Evolutionary conservation across 1,140 invertebrate genomes (phyloP).

Genomic region (Matsumurasca onukii): DNA sequence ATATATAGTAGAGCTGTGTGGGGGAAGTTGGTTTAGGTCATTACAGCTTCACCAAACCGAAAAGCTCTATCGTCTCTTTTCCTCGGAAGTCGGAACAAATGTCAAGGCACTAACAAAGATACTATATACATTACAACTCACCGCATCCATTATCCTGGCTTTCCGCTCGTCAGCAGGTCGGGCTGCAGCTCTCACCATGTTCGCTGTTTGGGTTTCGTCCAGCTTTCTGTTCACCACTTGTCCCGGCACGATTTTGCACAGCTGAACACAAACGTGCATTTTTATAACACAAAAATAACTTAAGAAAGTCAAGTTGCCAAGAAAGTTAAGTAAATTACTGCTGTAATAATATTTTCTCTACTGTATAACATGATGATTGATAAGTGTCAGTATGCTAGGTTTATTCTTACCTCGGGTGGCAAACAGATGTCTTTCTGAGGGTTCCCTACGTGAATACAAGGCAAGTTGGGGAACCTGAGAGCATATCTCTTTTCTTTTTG

Average conservation of each 20-base stretch:
- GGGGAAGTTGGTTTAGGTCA: too few species aligned
- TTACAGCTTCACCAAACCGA: too few species aligned
- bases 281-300: too few species aligned
- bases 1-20: too few species aligned
- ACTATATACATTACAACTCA: constrained; percentile 41
- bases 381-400: too few species aligned
- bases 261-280: constrained; percentile 44
- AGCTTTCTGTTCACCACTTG: constrained; percentile 60
- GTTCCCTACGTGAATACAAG: constrained; percentile 61
- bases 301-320: too few species aligned
- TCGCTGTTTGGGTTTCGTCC: constrained; percentile 57
- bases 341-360: too few species aligned
- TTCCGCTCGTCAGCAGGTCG: constrained; percentile 59
- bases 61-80: too few species aligned
- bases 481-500: constrained; percentile 45
- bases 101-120: too few species aligned
- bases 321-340: too few species aligned
- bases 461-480: constrained; percentile 57
- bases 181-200: constrained; percentile 65
- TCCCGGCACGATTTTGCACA: constrained; percentile 59
- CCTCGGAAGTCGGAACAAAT: too few species aligned
- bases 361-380: too few species aligned
- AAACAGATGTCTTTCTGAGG: constrained; percentile 53
- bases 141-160: constrained; percentile 60
- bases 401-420: constrained; percentile 62